phyloP scores from a whole-genome alignment of 2,888 invertebrate genomes.

The Conchocele bisecta region DNA sequence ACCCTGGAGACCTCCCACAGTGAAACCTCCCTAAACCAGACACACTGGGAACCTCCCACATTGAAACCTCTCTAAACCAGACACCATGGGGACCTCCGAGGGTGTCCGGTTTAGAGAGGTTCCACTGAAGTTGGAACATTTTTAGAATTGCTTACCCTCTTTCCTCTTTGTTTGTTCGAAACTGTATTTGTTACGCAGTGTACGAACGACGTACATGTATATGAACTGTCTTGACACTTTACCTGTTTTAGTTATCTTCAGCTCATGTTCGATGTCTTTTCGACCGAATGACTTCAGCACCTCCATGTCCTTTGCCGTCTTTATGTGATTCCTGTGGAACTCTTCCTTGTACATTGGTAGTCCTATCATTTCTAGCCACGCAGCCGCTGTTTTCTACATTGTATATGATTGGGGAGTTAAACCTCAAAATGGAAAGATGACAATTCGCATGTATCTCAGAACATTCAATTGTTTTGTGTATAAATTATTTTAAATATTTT shows the following conservation, averaged over 20 bases:
- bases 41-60: no score
- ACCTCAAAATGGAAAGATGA: no score
- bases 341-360: slow-evolving; percentile 66
- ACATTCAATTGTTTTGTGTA: no score
- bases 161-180: slow-evolving; percentile 65
- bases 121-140: no score
- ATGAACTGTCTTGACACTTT: slow-evolving; percentile 62
- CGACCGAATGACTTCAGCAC: slow-evolving; percentile 70
- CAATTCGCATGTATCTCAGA: no score
- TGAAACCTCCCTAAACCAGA: no score
- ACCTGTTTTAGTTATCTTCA: slow-evolving; percentile 75
- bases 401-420: no score
- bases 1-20: no score
- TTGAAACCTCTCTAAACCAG: no score
- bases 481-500: no score
- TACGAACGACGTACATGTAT: slow-evolving; percentile 65
- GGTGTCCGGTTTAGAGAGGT: no score
- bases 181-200: slow-evolving; percentile 75
- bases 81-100: no score
- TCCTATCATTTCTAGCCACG: slow-evolving; percentile 75
- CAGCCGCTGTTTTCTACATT: slow-evolving; percentile 63
- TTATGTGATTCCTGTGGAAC: slow-evolving; percentile 70
- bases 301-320: slow-evolving; percentile 70
- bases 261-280: slow-evolving; percentile 70
- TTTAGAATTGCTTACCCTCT: slow-evolving; percentile 71